Base-by-base conservation (phyloP, 1,140 invertebrate species). In the Diorhabda elongata region DNA sequence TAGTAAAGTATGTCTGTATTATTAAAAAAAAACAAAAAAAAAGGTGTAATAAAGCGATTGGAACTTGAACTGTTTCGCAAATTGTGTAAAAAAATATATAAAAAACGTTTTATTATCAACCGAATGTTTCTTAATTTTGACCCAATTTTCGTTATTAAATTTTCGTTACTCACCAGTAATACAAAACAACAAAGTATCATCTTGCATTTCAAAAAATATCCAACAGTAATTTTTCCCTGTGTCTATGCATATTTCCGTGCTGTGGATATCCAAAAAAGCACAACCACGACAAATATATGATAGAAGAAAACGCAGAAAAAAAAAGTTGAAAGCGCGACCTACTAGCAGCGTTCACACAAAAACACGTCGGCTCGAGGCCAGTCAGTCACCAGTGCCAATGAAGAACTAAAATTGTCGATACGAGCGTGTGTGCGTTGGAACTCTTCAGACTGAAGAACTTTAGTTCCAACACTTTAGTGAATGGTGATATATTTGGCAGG, bases 181-280 rank as follows among this genome's bases (percentile, higher is more conserved):
- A 62, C 61, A 62, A 62, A 62, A 62, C 61, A 62, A 44, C 61
- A 11, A 42, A 62, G 11, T 62, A 62, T 62, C 61, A 62, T 62
- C 44, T 62, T 62, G 61, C 61, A 62, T 62, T 43, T 52, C 47
- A 52, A 6, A n/a, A 6, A 52, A 6, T 6, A 8, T n/a, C 4
- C 47, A 52, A 8, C 47, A 6, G n/a, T n/a, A 52, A 52, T 52
- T 52, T 52, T n/a, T n/a, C 47, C 47, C 47, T 52, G n/a, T 8
- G n/a, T 52, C 47, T 52, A 6, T 2, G 6, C 47, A 52, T n/a
- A n/a, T 52, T 52, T 52, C 4, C 47, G 47, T 8, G 47, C 47
- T 6, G 47, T 52, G n/a, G n/a, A 52, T 6, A 52, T 52, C 47
- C 47, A 52, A 52, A n/a, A n/a, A 52, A n/a, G 47, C 47, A 52